Conservation (phyloP, 2,113 vertebrate species). For the Takifugu bimaculatus region DNA sequence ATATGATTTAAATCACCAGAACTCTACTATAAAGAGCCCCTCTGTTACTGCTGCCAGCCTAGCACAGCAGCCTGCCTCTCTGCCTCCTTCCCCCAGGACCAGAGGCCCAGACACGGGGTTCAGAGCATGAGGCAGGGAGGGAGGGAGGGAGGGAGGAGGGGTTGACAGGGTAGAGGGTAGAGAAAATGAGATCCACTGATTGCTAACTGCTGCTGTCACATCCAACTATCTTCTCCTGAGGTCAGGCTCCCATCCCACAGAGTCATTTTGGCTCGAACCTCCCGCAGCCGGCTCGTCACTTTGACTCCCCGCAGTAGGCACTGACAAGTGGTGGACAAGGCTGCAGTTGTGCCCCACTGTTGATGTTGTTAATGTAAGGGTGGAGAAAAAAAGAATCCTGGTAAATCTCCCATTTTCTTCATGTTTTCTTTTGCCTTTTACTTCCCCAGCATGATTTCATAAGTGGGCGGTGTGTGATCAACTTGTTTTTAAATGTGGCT, state of each 20-base stretch:
- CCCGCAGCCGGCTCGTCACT: slow-evolving; percentile 55
- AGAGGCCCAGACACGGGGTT: slow-evolving; percentile 73
- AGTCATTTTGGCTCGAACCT: slow-evolving; percentile 59
- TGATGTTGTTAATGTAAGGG: slow-evolving; percentile 39
- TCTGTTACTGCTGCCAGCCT: slow-evolving; percentile 83
- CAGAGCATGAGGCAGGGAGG: slow-evolving; percentile 42
- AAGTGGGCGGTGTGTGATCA: slow-evolving; percentile 72
- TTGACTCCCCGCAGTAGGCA: slow-evolving; percentile 54
- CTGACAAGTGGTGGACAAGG: slow-evolving; percentile 53
- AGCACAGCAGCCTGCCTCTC: slow-evolving; percentile 73
- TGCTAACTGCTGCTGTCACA: slow-evolving; percentile 69
- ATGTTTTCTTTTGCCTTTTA: slow-evolving; percentile 47
- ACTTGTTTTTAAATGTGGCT: slow-evolving; percentile 74
- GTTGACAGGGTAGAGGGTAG: slow-evolving; percentile 25
- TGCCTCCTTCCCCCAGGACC: slow-evolving; percentile 66
- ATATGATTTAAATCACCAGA: slow-evolving; percentile 89
- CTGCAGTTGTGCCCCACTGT: slow-evolving; percentile 45
- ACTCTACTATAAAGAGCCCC: slow-evolving; percentile 83
- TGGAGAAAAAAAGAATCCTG: not conserved
- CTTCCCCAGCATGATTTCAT: slow-evolving; percentile 65
- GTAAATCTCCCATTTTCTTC: slow-evolving; percentile 36
- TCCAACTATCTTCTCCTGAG: slow-evolving; percentile 68
- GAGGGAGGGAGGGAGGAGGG: slow-evolving; percentile 2
- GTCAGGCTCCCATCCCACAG: slow-evolving; percentile 64
- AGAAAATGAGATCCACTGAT: slow-evolving; percentile 69